Conservation (phyloP, 2,797 vertebrate genomes). For the Parambassis ranga region DNA sequence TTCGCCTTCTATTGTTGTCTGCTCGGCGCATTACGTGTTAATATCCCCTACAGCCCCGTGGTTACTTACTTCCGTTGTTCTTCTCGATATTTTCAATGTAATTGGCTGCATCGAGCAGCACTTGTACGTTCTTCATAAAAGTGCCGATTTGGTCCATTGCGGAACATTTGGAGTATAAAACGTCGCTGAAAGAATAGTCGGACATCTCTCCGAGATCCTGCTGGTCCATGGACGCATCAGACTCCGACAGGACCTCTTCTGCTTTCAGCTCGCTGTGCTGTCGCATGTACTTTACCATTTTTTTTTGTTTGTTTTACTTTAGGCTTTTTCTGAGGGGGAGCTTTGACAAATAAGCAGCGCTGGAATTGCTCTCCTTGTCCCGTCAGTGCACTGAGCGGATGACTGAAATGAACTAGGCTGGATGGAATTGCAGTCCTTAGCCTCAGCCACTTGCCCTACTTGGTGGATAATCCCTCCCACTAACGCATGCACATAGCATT, state of each 20-base stretch:
- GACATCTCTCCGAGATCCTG: slow-evolving; percentile 80
- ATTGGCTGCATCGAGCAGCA: slow-evolving; percentile 90
- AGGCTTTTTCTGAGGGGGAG: background rate
- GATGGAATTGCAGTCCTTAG: slow-evolving; percentile 82
- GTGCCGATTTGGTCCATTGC: slow-evolving; percentile 89
- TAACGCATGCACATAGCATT: slow-evolving; percentile 80
- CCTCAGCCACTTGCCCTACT: slow-evolving; percentile 83
- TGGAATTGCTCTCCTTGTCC: slow-evolving; percentile 54
- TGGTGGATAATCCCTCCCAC: slow-evolving; percentile 83
- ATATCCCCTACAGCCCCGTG: slow-evolving; percentile 39
- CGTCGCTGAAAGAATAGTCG: slow-evolving; percentile 86
- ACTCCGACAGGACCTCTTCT: slow-evolving; percentile 77
- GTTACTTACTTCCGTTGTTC: slow-evolving; percentile 93
- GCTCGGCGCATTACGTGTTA: slow-evolving; percentile 70
- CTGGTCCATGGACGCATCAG: slow-evolving; percentile 75
- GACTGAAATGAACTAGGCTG: slow-evolving; percentile 84
- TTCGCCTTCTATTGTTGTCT: slow-evolving; percentile 78
- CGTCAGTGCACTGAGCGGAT: slow-evolving; percentile 71
- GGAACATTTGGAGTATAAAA: slow-evolving; percentile 86
- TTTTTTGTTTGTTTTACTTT: background rate
- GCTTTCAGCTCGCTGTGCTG: slow-evolving; percentile 83
- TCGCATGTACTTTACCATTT: slow-evolving; percentile 87
- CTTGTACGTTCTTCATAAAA: slow-evolving; percentile 93
- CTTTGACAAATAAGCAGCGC: slow-evolving; percentile 42
- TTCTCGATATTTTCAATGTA: slow-evolving; percentile 91